Evolutionary conservation across 2,888 invertebrate species (phyloP).

Genomic region (Hymenopus coronatus): DNA sequence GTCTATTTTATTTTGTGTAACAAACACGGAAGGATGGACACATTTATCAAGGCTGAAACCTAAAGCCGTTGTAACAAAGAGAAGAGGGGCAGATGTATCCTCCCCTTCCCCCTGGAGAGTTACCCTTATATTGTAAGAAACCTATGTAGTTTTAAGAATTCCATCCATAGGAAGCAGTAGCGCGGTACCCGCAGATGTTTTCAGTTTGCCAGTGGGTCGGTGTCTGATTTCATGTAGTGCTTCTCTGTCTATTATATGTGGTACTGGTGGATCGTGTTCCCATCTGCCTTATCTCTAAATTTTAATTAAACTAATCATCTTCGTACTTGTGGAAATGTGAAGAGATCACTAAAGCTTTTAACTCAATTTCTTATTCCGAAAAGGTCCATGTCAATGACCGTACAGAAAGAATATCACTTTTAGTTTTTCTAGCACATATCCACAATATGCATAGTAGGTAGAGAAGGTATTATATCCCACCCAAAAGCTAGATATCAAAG

Average conservation of each 20-base stretch:
- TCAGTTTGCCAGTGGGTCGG: neutral
- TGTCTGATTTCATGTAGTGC: neutral
- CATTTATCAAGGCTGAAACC: neutral
- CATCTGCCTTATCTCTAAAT: neutral
- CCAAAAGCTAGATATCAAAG: too few species aligned
- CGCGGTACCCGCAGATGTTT: neutral
- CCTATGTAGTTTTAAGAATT: neutral
- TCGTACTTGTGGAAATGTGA: too few species aligned
- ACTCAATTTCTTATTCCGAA: too few species aligned
- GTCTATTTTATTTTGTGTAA: neutral
- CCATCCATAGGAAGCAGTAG: neutral
- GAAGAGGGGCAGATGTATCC: neutral
- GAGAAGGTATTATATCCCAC: too few species aligned
- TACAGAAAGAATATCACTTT: too few species aligned
- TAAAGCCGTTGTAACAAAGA: neutral
- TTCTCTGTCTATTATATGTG: neutral
- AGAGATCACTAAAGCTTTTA: too few species aligned
- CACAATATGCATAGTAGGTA: too few species aligned
- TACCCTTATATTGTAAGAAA: neutral
- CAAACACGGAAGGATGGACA: neutral
- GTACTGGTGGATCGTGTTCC: neutral
- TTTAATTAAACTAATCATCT: neutral
- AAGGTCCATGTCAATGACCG: too few species aligned
- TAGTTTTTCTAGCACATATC: too few species aligned
- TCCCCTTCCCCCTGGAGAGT: neutral